Base-by-base conservation (phyloP, 2,113 vertebrate species). In the Myiopsitta monachus region DNA sequence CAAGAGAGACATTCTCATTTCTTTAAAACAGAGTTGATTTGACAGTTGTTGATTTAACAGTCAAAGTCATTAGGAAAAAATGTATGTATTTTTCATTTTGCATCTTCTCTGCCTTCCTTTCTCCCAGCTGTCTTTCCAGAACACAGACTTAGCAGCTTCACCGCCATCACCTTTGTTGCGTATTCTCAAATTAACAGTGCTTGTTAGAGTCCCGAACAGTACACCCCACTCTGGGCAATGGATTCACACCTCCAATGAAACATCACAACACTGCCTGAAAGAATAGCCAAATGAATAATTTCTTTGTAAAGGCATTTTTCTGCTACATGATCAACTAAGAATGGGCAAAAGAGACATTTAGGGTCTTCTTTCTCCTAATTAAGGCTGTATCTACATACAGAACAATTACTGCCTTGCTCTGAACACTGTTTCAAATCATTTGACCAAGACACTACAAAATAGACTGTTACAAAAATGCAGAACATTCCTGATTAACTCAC, bases 401-500 rank as follows among this genome's bases (percentile, higher is more conserved):
- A 90, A 69, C 11, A 44, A 10, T 11, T 54, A n/a, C n/a, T 21
- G 64, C 27, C 24, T 74, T 52, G 24, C 76, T 79, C 83, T 41
- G 62, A 83, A 6, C 17, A 22, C 21, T 28, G 3, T 36, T 63
- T 74, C 64, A 49, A 59, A 62, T 36, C 7, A 22, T 13, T 70
- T 63, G 38, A 54, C 61, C 77, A 57, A 38, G 31, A 38, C 55
- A n/a, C 17, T 46, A 18, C 0, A 3, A n/a, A 68, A 52, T 1
- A 75, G 54, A 22, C 61, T 68, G 75, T 16, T 67, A 51, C 7
- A 36, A 59, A 74, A 63, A 67, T 0, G 3, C 36, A 78, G 28
- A 94, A 68, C 61, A 75, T 54, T 44, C 36, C 80, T 39, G 86
- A 97, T 82, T 81, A 96, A 88, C 62, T 93, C 86, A 36, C 52